Evolutionary conservation across 2,113 vertebrate species (phyloP).

Genomic region (Myrmophylax atrothorax): DNA sequence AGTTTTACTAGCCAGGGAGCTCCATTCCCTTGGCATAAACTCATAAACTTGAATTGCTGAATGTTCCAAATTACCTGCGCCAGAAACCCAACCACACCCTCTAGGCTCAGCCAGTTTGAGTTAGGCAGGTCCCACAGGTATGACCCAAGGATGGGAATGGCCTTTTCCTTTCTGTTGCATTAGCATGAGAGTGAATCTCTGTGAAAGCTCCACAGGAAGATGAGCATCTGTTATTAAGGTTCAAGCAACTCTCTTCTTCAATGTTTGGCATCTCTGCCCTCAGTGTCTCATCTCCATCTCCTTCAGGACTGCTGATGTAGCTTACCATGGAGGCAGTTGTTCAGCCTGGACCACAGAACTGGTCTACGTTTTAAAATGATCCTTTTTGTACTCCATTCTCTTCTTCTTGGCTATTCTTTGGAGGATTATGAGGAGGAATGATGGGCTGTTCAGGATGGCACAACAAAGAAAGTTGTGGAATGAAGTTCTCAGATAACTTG

Average conservation of each 20-base stretch:
- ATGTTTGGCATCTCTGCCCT: not conserved
- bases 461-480: not conserved
- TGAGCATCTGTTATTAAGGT: not conserved
- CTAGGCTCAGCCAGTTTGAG: not conserved
- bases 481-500: not conserved
- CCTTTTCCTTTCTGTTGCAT: not conserved
- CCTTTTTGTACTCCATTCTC: not conserved
- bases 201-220: not conserved
- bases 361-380: not conserved
- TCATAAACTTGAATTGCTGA: not conserved
- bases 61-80: not conserved
- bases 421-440: not conserved
- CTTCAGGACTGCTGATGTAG: not conserved
- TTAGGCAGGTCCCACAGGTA: not conserved
- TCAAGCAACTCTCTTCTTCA: not conserved
- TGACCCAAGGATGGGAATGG: not conserved
- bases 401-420: not conserved
- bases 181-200: not conserved
- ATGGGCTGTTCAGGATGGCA: not conserved
- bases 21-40: not conserved
- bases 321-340: not conserved
- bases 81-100: not conserved
- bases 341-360: not conserved
- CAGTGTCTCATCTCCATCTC: not conserved
- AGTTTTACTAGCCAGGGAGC: not conserved